Evolutionary conservation across 23 tunicate species (phyloP).

Genomic region (Ciona savignyi): DNA sequence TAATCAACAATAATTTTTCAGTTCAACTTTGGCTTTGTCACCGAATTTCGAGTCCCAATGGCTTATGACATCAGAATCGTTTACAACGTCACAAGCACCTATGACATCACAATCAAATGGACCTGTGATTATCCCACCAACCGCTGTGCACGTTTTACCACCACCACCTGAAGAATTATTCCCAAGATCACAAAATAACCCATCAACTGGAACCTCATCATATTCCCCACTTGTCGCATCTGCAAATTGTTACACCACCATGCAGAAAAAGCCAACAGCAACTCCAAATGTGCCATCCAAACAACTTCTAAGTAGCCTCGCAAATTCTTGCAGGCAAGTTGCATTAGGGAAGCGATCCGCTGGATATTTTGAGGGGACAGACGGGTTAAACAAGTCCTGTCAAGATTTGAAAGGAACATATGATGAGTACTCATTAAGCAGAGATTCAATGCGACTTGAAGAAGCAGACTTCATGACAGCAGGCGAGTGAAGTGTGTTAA

Average conservation of each 20-base stretch:
- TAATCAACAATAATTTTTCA: slow-evolving; percentile 1
- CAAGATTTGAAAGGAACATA: background rate
- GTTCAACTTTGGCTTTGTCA: background rate
- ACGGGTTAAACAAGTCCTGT: background rate
- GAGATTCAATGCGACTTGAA: background rate
- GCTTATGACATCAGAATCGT: background rate
- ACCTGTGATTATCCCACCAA: background rate
- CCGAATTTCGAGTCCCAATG: background rate
- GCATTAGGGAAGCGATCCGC: slow-evolving; percentile 19
- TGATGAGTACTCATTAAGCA: background rate
- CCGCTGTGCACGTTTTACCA: slow-evolving; percentile 28
- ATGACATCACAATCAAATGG: background rate
- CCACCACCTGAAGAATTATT: slow-evolving; percentile 42
- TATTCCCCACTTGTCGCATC: background rate
- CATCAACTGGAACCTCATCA: slow-evolving; percentile 2
- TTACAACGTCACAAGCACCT: background rate
- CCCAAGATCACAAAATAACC: background rate
- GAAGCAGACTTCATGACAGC: background rate
- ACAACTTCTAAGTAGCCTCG: slow-evolving; percentile 35
- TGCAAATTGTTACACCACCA: background rate
- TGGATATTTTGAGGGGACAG: background rate
- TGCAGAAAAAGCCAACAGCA: background rate
- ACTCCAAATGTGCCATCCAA: background rate
- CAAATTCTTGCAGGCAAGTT: slow-evolving; percentile 47
- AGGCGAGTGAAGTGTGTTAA: background rate